Evolutionary conservation across 2,888 invertebrate genomes (phyloP).

Genomic region (Drosophila conformis): DNA sequence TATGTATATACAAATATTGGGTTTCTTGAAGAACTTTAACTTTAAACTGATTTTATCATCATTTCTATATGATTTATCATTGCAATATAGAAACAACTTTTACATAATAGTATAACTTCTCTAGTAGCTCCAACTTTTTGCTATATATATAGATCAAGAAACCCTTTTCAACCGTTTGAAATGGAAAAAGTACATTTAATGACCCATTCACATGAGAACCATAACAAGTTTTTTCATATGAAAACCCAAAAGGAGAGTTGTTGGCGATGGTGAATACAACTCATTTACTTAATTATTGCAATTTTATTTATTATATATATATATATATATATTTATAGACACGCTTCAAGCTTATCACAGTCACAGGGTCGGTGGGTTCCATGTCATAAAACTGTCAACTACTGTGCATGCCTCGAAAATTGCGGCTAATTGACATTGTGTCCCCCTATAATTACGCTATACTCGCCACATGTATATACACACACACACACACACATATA

Average conservation of each 20-base stretch:
- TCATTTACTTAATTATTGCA: not conserved
- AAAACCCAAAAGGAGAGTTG: not conserved
- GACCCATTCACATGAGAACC: not conserved
- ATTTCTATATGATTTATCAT: not conserved
- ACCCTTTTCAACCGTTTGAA: not conserved
- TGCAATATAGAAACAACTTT: not conserved
- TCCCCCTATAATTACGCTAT: slow-evolving; percentile 29
- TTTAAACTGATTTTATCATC: not conserved
- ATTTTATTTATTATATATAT: not conserved
- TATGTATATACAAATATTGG: not conserved
- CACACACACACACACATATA: not conserved
- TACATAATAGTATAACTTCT: not conserved
- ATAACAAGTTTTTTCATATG: not conserved
- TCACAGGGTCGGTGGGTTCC: not conserved
- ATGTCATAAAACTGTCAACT: slow-evolving; percentile 37
- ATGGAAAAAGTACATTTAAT: not conserved
- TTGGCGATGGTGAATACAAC: not conserved
- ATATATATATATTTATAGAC: not conserved
- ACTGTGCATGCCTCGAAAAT: slow-evolving; percentile 21
- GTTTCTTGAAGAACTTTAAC: not conserved
- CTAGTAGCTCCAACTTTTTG: not conserved
- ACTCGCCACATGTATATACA: not conserved
- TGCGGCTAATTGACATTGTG: slow-evolving; percentile 35
- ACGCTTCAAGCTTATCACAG: slow-evolving; percentile 30
- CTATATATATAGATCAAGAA: not conserved